Conservation (phyloP, 2,113 vertebrate genomes). For the Austrofundulus limnaeus region DNA sequence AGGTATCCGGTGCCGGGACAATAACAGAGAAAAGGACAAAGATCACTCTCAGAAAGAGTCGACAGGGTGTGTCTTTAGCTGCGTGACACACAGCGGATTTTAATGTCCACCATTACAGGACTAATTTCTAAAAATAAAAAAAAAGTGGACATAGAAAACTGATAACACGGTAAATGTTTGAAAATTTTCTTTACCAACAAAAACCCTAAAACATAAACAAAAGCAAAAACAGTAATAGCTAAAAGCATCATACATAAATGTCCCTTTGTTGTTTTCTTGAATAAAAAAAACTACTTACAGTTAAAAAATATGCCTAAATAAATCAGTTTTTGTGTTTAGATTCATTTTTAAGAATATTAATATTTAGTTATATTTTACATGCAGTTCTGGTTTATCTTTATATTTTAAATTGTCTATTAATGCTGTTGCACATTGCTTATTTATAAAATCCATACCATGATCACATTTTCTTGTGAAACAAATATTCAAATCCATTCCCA, state of each 20-base stretch:
- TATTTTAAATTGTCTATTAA: too few species aligned
- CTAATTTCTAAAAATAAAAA: slow-evolving; percentile 18
- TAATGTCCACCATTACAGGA: slow-evolving; percentile 2
- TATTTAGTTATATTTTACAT: too few species aligned
- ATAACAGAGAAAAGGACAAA: neutral
- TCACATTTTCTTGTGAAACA: too few species aligned
- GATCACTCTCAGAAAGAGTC: neutral
- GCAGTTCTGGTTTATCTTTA: too few species aligned
- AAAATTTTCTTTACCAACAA: neutral
- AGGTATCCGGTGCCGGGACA: neutral
- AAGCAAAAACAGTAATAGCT: neutral
- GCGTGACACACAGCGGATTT: slow-evolving; percentile 32
- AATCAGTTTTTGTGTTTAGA: too few species aligned
- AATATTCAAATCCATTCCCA: too few species aligned
- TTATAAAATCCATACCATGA: too few species aligned
- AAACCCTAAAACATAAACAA: neutral
- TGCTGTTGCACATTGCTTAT: too few species aligned
- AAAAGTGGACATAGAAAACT: slow-evolving; percentile 16
- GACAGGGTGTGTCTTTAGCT: slow-evolving; percentile 48
- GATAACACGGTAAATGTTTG: neutral
- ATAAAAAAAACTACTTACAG: neutral
- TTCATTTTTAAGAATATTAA: too few species aligned
- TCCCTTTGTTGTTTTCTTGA: too few species aligned
- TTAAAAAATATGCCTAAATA: neutral
- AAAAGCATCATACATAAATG: neutral